phyloP scores from a whole-genome alignment of 2,113 vertebrate genomes.

The Myanophis thanlyinensis region DNA sequence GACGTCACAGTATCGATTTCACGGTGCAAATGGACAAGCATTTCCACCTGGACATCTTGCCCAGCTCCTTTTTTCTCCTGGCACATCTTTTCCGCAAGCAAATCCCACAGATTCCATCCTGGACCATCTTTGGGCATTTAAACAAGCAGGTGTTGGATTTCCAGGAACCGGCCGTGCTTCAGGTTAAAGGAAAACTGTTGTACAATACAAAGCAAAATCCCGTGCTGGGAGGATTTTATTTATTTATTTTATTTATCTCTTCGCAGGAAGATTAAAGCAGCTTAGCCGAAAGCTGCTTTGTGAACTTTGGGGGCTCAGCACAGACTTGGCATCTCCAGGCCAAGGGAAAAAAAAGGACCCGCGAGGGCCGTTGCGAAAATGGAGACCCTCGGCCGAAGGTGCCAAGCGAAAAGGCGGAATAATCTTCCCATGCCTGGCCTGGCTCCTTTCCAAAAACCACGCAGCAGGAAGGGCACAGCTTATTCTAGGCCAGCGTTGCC shows the following conservation, averaged over 20 bases:
- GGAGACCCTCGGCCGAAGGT: not conserved
- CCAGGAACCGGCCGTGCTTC: no score
- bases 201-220: not conserved
- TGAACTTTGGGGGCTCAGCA: conserved; percentile 20
- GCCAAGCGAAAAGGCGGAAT: not conserved
- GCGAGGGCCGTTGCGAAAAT: not conserved
- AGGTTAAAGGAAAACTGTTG: not conserved
- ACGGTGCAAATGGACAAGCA: no score
- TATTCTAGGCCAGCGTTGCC: not conserved
- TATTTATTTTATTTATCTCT: no score
- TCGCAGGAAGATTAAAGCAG: conserved; percentile 46
- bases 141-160: no score
- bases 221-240: conserved; percentile 42
- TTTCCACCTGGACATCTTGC: no score
- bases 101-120: not conserved
- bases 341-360: conserved; percentile 25
- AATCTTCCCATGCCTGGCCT: not conserved
- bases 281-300: conserved; percentile 39
- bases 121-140: no score
- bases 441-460: not conserved
- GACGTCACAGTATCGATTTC: no score
- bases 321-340: not conserved
- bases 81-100: no score
- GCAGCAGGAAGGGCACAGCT: not conserved
- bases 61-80: no score